Percentiles rank a stretch among this genome's conserved stretches.
These are phyloP conservation scores for Danaus chrysippus DNA, from an alignment of 2,888 invertebrate genomes.

Conservation along the genomic window DNA sequence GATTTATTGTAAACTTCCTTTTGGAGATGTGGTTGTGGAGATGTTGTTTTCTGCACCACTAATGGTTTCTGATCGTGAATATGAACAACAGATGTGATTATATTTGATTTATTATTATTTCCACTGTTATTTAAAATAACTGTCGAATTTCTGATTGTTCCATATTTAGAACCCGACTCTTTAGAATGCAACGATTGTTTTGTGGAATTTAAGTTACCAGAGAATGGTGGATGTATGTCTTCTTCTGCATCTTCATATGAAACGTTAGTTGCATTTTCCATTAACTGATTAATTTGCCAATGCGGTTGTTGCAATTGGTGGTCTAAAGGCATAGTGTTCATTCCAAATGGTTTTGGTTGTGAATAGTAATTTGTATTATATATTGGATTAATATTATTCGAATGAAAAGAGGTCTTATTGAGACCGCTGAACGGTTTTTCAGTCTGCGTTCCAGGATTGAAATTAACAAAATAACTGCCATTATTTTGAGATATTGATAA, in stretches of 20 bases:
- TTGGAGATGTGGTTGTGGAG: slow-evolving; percentile 41
- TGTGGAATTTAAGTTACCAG: slow-evolving; percentile 41
- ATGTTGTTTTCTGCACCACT: slow-evolving; percentile 57
- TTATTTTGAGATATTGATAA: slow-evolving; percentile 39
- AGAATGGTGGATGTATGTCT: slow-evolving; percentile 50
- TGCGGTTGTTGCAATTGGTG: slow-evolving; percentile 72
- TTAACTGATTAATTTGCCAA: slow-evolving; percentile 72
- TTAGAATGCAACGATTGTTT: slow-evolving; percentile 35
- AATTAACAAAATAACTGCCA: slow-evolving; percentile 34
- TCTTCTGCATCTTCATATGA: slow-evolving; percentile 72
- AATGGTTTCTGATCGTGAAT: slow-evolving; percentile 70
- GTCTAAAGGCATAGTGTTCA: slow-evolving; percentile 57
- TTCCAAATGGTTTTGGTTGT: slow-evolving; percentile 69
- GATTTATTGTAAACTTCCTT: slow-evolving; percentile 53
- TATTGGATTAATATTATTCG: slow-evolving; percentile 63
- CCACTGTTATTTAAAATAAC: slow-evolving; percentile 30
- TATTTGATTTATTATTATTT: slow-evolving; percentile 53
- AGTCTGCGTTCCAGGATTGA: slow-evolving; percentile 68
- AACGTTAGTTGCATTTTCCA: slow-evolving; percentile 61
- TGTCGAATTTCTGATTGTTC: slow-evolving; percentile 13
- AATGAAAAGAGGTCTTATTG: slow-evolving; percentile 55
- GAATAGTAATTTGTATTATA: slow-evolving; percentile 49
- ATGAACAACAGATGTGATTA: slow-evolving; percentile 72
- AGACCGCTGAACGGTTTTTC: slow-evolving; percentile 66
- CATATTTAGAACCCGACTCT: slow-evolving; percentile 39